Base-by-base conservation (phyloP, 2,888 invertebrate species). In the Mongoloraphidia duomilia region DNA sequence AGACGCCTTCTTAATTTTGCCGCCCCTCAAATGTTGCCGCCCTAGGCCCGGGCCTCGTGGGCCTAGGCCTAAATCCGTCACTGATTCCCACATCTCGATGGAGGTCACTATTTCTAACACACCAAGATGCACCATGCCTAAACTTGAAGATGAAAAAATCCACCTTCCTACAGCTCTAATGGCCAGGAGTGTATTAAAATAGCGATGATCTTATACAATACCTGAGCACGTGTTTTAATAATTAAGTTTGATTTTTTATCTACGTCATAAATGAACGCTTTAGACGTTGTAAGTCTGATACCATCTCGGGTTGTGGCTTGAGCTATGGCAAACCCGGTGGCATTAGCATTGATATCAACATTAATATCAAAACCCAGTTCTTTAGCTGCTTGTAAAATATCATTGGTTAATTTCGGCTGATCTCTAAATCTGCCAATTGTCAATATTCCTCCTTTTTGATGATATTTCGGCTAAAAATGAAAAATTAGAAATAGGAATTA, bases 331-430 rank as follows among this genome's bases (percentile, higher is more conserved):
- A 55, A 55, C 4, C 56, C 56, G 9, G 49, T 46, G 46, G 44
- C 46, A 39, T 52, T 49, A 33, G 55, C 56, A 50, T 56, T 56
- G 41, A 56, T 50, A 44, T 56, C 56, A 14, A 46, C 44, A 47
- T 51, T 44, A 40, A 48, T 39, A 13, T 58, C 57, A 34, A 53
- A 55, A 9, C 55, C 54, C 11, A 54, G 51, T 52, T 55, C 55
- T 9, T 26, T 17, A 9, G 49, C 56, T 12, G 52, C 56, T 39
- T 44, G 14, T 37, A 56, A 44, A 17, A 56, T 50, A 41, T 52
- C 53, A 12, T 52, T 48, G 2, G 56, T 51, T 11, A 55, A 35
- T n/a, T 51, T 49, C 8, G 56, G 56, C 33, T 49, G 51, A 43
- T 56, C 47, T 2, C 51, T 51, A 47, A 56, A 56, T 38, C 47